Percentiles rank a stretch among this genome's conserved stretches.
Evolutionary conservation across 2,113 vertebrate species (phyloP).

Genomic region (Oxyruncus cristatus): DNA sequence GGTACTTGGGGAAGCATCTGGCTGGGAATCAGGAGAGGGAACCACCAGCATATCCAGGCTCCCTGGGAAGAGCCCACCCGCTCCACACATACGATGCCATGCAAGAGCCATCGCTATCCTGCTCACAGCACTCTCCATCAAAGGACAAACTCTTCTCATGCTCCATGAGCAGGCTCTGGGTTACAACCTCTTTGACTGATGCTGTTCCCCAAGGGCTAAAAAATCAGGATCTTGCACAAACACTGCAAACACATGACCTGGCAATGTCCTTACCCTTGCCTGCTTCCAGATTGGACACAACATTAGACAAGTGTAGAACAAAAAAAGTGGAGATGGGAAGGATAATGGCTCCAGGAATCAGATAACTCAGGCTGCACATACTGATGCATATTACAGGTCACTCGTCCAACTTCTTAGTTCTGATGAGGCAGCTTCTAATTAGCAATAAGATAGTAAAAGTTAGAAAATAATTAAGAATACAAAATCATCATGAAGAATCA

Average conservation of each 20-base stretch:
- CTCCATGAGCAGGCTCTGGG: not conserved
- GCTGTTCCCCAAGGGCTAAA: not conserved
- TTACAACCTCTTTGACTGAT: not conserved
- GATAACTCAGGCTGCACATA: not conserved
- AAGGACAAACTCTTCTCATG: not conserved
- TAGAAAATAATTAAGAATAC: not conserved
- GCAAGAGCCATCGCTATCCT: not conserved
- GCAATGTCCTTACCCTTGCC: not conserved
- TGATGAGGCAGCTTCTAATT: not conserved
- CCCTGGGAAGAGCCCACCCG: not conserved
- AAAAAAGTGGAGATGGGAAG: not conserved
- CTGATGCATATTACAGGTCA: not conserved
- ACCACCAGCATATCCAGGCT: not conserved
- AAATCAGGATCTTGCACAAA: not conserved
- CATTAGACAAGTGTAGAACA: not conserved
- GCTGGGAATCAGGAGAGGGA: not conserved
- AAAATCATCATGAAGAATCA: not conserved
- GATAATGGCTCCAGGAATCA: not conserved
- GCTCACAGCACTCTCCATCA: not conserved
- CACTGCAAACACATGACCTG: not conserved
- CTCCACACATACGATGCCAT: not conserved
- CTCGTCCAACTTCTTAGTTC: not conserved
- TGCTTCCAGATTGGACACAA: not conserved
- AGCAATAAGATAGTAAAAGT: not conserved
- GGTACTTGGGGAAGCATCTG: not conserved